phyloP scores from a whole-genome alignment of 92 coral and sea anemone genomes.

The Blastomussa wellsi region DNA sequence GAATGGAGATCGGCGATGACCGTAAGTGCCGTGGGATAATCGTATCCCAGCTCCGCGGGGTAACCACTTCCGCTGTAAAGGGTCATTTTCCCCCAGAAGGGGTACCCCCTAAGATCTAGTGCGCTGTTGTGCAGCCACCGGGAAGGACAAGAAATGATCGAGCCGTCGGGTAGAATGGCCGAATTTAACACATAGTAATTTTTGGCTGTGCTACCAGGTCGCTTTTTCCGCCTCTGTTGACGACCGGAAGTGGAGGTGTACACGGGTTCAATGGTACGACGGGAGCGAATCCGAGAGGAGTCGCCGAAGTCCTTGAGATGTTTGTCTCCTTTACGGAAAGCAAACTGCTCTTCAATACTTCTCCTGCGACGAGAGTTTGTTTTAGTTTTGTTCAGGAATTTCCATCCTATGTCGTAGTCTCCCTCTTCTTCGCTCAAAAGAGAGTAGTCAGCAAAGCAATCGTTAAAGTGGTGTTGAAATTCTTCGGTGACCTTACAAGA shows the following conservation, averaged over 20 bases:
- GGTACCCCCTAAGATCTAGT: conserved; percentile 81
- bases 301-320: conserved; percentile 34
- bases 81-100: conserved; percentile 85
- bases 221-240: conserved; percentile 72
- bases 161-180: conserved; percentile 78
- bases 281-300: conserved; percentile 48
- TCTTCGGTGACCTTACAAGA: conserved; percentile 57
- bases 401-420: conserved; percentile 77
- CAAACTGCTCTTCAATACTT: conserved; percentile 75
- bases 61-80: conserved; percentile 90
- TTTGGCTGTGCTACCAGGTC: conserved; percentile 54
- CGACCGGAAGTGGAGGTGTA: conserved; percentile 80
- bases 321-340: conserved; percentile 38
- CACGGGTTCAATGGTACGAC: conserved; percentile 89
- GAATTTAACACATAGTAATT: conserved; percentile 69
- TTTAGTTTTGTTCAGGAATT: conserved; percentile 51
- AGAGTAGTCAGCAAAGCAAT: conserved; percentile 66
- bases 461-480: conserved; percentile 45
- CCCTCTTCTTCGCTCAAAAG: conserved; percentile 52
- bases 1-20: conserved; percentile 90
- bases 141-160: conserved; percentile 81
- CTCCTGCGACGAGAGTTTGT: conserved; percentile 58
- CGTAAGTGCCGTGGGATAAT: conserved; percentile 81
- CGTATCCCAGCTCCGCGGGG: conserved; percentile 90
- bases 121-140: conserved; percentile 79